phyloP scores from a whole-genome alignment of 2,797 vertebrate species.

The Toxotes lorentzi region DNA sequence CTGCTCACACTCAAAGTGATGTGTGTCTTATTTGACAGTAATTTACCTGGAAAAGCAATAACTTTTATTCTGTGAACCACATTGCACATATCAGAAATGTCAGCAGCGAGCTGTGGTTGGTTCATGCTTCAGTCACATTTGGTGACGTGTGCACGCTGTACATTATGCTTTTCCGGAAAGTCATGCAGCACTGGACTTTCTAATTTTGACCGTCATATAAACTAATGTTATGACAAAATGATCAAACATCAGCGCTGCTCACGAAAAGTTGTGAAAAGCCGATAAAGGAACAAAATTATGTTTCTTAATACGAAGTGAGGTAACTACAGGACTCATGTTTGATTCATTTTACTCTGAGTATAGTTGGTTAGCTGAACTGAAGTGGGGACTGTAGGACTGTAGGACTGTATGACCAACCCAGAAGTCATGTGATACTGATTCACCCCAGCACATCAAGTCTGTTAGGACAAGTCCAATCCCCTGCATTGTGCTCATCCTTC shows the following conservation, averaged over 20 bases:
- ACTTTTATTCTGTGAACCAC: neutral
- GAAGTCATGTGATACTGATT: constrained; percentile 62
- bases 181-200: neutral
- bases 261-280: neutral
- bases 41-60: neutral
- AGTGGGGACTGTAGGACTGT: neutral
- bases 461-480: constrained; percentile 82
- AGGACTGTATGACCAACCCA: constrained; percentile 6
- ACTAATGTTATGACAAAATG: neutral
- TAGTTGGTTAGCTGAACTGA: neutral
- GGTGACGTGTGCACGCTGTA: neutral
- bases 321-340: neutral
- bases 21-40: too few relatives aligned
- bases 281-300: neutral
- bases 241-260: neutral
- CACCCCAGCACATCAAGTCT: constrained; percentile 53
- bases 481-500: constrained; percentile 66
- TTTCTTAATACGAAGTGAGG: neutral
- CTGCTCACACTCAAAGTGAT: too few relatives aligned
- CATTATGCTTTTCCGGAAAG: neutral
- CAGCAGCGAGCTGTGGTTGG: neutral
- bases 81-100: neutral
- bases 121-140: neutral
- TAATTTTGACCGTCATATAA: neutral
- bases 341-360: neutral